Evolutionary conservation across 2,113 vertebrate species (phyloP), one percentile per base, ranked within the genome.

Genomic region (Clarias gariepinus): DNA sequence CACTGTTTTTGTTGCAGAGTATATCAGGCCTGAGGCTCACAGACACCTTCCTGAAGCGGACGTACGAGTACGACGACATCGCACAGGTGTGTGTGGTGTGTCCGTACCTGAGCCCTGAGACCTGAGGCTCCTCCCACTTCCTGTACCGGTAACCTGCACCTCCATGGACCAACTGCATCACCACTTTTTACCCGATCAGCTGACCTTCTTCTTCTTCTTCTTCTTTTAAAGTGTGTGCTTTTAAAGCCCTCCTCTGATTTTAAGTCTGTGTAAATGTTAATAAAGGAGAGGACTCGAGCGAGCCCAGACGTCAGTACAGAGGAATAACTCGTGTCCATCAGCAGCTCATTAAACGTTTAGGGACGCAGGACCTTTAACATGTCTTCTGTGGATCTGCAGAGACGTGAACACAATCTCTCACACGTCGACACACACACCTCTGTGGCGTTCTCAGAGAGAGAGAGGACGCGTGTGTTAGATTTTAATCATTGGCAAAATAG

Each of bases 51-150:
- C 93, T 99, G 94, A 99, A 99, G 95, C 96, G 98, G 93, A 99
- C 98, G 0, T 99, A 99, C 0, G 98, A 99, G 73, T 99, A 99
- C 0, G 98, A 99, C 68, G 98, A 99, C 92, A 97, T 99, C 1
- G 98, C 97, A 52, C 98, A 99, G 92, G 98, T 99, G 90, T 99
- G 97, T 88, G 98, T 99, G 86, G 95, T 99, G 88, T 97, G 97
- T 85, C 97, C 97, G 3, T 96, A 95, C 87, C 90, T 93, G 69
- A 94, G 95, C 90, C 93, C 94, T 19, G 95, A 96, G 92, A 94
- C 91, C 90, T 98, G 92, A 96, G 91, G 28, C 47, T 28, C 23
- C 85, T 28, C 74, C 69, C 73, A 85, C 63, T 89, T 60, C 53
- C 11, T 66, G 36, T 21, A 88, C 82, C 85, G 88, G 83, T 71